phyloP scores from a whole-genome alignment of 2,888 invertebrate genomes.

The Suillia variegata region DNA sequence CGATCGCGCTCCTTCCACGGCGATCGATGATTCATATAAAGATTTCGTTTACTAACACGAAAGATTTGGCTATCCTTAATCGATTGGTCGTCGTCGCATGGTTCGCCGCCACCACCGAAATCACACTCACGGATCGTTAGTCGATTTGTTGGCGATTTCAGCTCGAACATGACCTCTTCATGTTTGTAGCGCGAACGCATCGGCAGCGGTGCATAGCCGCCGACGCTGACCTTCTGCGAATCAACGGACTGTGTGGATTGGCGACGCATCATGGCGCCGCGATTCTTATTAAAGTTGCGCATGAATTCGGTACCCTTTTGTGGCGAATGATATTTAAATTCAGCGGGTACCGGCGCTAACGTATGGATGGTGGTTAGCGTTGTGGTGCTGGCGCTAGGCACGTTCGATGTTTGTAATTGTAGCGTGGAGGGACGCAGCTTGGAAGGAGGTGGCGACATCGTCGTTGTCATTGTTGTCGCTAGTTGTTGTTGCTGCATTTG shows the following conservation, averaged over 20 bases:
- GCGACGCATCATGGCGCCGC: constrained; percentile 56
- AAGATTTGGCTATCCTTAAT: constrained; percentile 62
- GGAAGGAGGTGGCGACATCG: constrained; percentile 34
- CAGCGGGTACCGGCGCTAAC: constrained; percentile 54
- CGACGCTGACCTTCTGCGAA: constrained; percentile 54
- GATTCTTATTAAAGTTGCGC: constrained; percentile 57
- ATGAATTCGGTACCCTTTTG: constrained; percentile 53
- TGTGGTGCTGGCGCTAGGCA: constrained; percentile 40
- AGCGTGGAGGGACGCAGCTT: constrained; percentile 51
- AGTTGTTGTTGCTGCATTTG: constrained; percentile 36
- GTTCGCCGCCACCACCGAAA: constrained; percentile 62
- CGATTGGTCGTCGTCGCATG: constrained; percentile 60
- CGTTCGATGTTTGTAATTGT: constrained; percentile 45
- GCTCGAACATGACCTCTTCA: constrained; percentile 59
- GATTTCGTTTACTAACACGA: constrained; percentile 62
- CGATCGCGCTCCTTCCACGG: constrained; percentile 61
- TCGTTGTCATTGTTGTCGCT: constrained; percentile 30
- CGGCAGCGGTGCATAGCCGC: constrained; percentile 57
- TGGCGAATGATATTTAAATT: constrained; percentile 61
- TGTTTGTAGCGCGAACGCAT: constrained; percentile 57
- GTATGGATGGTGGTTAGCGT: constrained; percentile 55
- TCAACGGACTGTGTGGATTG: constrained; percentile 60
- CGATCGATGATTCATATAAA: constrained; percentile 61
- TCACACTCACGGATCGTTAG: constrained; percentile 60
- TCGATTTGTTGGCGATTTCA: constrained; percentile 60